Conservation (phyloP, 1,140 invertebrate species). For the Acromyrmex echinatior region DNA sequence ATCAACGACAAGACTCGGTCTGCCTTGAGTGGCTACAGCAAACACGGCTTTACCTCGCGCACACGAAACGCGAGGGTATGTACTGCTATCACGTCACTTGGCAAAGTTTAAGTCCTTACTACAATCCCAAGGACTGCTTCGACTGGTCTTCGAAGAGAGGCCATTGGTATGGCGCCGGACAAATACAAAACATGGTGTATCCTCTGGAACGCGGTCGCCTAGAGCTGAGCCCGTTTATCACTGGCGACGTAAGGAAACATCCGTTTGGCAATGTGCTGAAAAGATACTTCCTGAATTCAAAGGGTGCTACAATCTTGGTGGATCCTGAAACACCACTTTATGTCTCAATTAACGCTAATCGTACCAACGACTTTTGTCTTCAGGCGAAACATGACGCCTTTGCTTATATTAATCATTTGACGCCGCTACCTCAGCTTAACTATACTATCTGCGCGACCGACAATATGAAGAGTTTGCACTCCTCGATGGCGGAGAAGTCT, state of each 20-base stretch:
- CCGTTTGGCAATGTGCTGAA: slow-evolving; percentile 94
- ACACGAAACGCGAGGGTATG: slow-evolving; percentile 87
- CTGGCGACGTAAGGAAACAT: slow-evolving; percentile 91
- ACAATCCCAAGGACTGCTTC: slow-evolving; percentile 94
- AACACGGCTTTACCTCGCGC: slow-evolving; percentile 91
- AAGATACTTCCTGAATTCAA: slow-evolving; percentile 94
- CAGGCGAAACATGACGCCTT: slow-evolving; percentile 92
- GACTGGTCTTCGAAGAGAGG: slow-evolving; percentile 90
- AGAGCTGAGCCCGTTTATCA: slow-evolving; percentile 93
- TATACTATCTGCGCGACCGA: slow-evolving; percentile 94
- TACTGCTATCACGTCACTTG: slow-evolving; percentile 94
- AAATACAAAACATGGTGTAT: slow-evolving; percentile 92
- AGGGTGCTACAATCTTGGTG: slow-evolving; percentile 93
- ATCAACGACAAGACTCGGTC: slow-evolving; percentile 87
- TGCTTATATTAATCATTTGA: slow-evolving; percentile 91
- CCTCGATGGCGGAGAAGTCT: slow-evolving; percentile 90
- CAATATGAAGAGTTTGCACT: slow-evolving; percentile 92
- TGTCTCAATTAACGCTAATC: slow-evolving; percentile 90
- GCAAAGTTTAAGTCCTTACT: slow-evolving; percentile 89
- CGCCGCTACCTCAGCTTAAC: slow-evolving; percentile 90
- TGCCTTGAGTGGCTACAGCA: slow-evolving; percentile 94
- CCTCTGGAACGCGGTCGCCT: slow-evolving; percentile 92
- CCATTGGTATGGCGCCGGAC: slow-evolving; percentile 94
- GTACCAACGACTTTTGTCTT: slow-evolving; percentile 90
- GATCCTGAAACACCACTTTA: slow-evolving; percentile 93